Evolutionary conservation across 2,888 invertebrate species (phyloP).

Genomic region (Unio delphinus): DNA sequence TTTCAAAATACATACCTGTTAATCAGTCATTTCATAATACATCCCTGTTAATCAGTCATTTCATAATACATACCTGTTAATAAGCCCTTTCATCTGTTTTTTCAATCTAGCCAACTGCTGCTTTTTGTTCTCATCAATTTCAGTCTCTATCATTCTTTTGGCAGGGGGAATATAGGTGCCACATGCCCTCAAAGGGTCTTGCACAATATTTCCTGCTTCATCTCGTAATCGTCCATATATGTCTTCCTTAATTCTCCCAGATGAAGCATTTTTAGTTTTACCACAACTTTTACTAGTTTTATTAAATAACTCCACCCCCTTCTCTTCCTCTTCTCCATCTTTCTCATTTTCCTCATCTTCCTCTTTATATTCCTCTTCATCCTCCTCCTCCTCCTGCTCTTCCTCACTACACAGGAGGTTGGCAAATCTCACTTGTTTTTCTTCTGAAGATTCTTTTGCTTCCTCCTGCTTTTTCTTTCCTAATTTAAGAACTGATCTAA

Average conservation of each 20-base stretch:
- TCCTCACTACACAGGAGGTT: conserved; percentile 7
- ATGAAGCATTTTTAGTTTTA: conserved; percentile 7
- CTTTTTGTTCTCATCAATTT: conserved; percentile 70
- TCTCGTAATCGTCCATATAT: conserved; percentile 92
- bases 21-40: background rate
- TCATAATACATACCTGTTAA: conserved; percentile 77
- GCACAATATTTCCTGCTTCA: conserved; percentile 83
- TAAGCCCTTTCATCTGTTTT: conserved; percentile 87
- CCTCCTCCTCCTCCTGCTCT: conserved; percentile 73
- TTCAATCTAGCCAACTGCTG: conserved; percentile 79
- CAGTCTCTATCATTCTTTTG: conserved; percentile 76
- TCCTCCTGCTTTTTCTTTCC: conserved; percentile 10
- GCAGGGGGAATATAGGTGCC: conserved; percentile 89
- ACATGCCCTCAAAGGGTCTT: conserved; percentile 20
- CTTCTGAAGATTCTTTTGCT: conserved; percentile 9
- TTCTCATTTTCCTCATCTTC: conserved; percentile 4
- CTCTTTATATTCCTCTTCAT: conserved; percentile 37
- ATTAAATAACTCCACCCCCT: conserved; percentile 8
- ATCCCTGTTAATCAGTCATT: too few species aligned
- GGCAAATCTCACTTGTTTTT: conserved; percentile 14
- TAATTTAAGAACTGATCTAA: too few species aligned
- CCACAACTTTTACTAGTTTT: conserved; percentile 8
- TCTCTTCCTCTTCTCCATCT: conserved; percentile 9
- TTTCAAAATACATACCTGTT: background rate
- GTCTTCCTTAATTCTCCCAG: conserved; percentile 79